Conservation (phyloP, 2,888 invertebrate species). For the Neoscelio sp. region DNA sequence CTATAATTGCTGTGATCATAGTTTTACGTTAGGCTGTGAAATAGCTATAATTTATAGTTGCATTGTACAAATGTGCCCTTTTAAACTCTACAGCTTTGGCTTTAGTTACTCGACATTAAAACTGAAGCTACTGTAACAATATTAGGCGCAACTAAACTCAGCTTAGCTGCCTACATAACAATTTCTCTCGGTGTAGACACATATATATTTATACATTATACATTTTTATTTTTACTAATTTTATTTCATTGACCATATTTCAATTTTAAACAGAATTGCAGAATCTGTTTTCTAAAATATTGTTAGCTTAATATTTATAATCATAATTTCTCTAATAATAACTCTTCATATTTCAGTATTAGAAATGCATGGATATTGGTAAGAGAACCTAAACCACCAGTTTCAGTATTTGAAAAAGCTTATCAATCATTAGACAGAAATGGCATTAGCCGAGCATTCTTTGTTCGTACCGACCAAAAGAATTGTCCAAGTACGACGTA, state of each 20-base stretch:
- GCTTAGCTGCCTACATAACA: too few species aligned
- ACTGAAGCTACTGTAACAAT: too few species aligned
- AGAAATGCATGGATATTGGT: constrained; percentile 87
- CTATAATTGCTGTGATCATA: too few species aligned
- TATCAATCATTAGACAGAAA: constrained; percentile 85
- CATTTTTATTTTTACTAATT: constrained; percentile 1
- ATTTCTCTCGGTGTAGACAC: too few species aligned
- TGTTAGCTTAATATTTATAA: background rate
- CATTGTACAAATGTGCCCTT: too few species aligned
- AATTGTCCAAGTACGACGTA: constrained; percentile 83
- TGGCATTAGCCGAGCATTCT: constrained; percentile 85
- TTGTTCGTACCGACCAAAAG: constrained; percentile 86
- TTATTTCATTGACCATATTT: too few species aligned
- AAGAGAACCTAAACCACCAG: constrained; percentile 85
- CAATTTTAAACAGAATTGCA: too few species aligned
- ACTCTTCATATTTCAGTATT: constrained; percentile 71
- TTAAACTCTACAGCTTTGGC: too few species aligned
- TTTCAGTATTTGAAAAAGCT: constrained; percentile 85
- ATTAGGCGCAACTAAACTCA: too few species aligned
- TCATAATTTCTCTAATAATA: constrained; percentile 1
- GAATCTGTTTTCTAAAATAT: background rate
- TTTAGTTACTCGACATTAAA: too few species aligned
- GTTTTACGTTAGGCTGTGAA: too few species aligned
- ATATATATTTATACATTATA: constrained; percentile 13
- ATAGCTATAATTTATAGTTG: too few species aligned